Evolutionary conservation across 2,888 invertebrate genomes (phyloP), one percentile per base, ranked within the genome.

Genomic region (Apeira syringaria): DNA sequence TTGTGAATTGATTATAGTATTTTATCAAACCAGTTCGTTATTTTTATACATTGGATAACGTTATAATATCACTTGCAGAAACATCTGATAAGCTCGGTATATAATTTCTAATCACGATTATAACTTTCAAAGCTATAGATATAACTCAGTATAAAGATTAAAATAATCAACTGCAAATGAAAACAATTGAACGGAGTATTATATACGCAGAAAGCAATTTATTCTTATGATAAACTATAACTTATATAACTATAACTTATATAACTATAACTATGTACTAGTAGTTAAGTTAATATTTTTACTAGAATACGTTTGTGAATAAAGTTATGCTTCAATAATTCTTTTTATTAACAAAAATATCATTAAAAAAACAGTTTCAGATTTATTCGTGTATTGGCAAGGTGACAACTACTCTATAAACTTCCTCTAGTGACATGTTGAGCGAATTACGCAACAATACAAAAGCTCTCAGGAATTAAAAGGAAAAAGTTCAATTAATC

Each of bases 401-500:
- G 40, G 53, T 61, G 45, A 50, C 60, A 69, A 36, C 70, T 67
- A 51, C 84, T 84, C 76, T 67, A 56, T 76, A 65, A 35, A 72
- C 20, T 61, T 82, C 70, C 64, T 37, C 20, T 38, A 72, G 69
- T 76, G 81, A 76, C 79, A 82, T 66, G 75, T 70, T 68, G 67
- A 74, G 71, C 77, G 77, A 80, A 80, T 83, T 85, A 83, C 78
- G 72, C 70, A 70, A 62, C 65, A 70, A 63, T 64, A 84, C 80
- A 85, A 86, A 81, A 78, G 73, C 74, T 70, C 72, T 70, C 66
- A 67, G 66, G 70, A 71, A 68, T n/a, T 79, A 80, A 76, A 78
- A 75, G 75, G 78, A 83, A 87, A 85, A 84, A 86, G 80, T 84
- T 89, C 85, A 84, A 89, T 88, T 88, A 88, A 88, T 89, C 89